Percentiles rank a stretch among this genome's conserved stretches.
These are phyloP conservation scores for Tursiops truncatus DNA, from an alignment of 2,113 vertebrate genomes.

Conservation along the genomic window DNA sequence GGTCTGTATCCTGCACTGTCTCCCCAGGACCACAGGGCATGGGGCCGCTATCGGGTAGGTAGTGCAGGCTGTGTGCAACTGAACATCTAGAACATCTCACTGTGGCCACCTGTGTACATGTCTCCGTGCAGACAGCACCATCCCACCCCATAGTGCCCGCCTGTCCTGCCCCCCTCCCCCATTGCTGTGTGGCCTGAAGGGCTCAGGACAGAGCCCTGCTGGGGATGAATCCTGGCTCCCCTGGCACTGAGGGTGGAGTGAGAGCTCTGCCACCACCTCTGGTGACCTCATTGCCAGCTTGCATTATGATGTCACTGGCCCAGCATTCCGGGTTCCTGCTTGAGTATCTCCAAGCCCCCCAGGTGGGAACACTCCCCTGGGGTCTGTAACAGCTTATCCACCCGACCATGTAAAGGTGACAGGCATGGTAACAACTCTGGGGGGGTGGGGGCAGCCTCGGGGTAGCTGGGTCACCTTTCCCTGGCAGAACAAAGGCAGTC, in stretches of 20 bases:
- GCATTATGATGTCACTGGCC: slow-evolving; percentile 68
- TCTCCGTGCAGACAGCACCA: neutral
- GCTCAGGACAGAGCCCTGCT: neutral
- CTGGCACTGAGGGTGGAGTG: neutral
- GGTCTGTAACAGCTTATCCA: slow-evolving; percentile 49
- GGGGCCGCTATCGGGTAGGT: neutral
- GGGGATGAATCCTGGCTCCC: neutral
- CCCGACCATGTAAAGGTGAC: slow-evolving; percentile 38
- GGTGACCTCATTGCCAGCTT: slow-evolving; percentile 63
- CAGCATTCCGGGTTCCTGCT: slow-evolving; percentile 52
- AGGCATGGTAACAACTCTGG: slow-evolving; percentile 52
- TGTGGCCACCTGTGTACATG: neutral
- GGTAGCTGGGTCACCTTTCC: slow-evolving; percentile 14
- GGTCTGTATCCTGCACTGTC: neutral
- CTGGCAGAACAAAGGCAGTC: slow-evolving; percentile 19
- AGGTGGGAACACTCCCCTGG: slow-evolving; percentile 36
- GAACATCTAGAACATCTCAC: neutral
- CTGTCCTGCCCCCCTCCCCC: neutral
- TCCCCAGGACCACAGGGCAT: neutral
- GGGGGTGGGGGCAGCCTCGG: neutral
- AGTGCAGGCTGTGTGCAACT: neutral
- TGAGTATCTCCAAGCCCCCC: slow-evolving; percentile 33
- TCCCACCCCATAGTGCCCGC: neutral
- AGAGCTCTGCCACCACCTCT: slow-evolving; percentile 4
- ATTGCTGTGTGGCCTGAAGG: neutral